phyloP scores from a whole-genome alignment of 64 coral and sea anemone genomes.

The Acropora yongei region DNA sequence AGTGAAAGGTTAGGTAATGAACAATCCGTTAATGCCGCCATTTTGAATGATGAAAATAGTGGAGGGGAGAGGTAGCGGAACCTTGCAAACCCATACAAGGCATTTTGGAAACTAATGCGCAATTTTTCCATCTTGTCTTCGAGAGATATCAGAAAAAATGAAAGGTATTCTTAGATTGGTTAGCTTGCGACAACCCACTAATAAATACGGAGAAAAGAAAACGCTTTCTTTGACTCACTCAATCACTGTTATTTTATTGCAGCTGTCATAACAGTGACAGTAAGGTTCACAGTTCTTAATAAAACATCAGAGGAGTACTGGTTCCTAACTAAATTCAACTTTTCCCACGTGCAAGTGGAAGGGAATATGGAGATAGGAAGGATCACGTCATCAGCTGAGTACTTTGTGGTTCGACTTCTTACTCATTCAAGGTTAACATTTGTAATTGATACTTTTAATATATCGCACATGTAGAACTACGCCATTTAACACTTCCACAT shows the following conservation, averaged over 20 bases:
- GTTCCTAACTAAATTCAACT: conserved; percentile 16
- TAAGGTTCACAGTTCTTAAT: not conserved
- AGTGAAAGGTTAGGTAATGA: no score
- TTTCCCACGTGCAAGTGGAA: not conserved
- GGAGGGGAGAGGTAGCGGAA: no score
- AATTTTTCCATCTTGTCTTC: no score
- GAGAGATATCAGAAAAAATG: no score
- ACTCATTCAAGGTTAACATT: not conserved
- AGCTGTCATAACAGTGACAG: not conserved
- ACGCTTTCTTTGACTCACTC: not conserved
- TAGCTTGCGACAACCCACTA: not conserved
- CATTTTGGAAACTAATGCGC: no score
- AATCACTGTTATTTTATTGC: not conserved
- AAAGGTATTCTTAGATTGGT: not conserved
- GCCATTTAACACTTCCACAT: no score
- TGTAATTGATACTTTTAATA: not conserved
- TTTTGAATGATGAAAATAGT: no score
- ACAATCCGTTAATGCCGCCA: no score
- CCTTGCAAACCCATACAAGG: no score
- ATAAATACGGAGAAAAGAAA: no score
- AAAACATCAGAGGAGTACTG: conserved; percentile 25
- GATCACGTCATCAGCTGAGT: not conserved
- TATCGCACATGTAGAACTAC: no score
- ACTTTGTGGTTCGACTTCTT: conserved; percentile 3
- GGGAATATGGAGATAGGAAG: not conserved